Evolutionary conservation across 1,140 invertebrate species (phyloP).

Genomic region (Drosophila arawakana): DNA sequence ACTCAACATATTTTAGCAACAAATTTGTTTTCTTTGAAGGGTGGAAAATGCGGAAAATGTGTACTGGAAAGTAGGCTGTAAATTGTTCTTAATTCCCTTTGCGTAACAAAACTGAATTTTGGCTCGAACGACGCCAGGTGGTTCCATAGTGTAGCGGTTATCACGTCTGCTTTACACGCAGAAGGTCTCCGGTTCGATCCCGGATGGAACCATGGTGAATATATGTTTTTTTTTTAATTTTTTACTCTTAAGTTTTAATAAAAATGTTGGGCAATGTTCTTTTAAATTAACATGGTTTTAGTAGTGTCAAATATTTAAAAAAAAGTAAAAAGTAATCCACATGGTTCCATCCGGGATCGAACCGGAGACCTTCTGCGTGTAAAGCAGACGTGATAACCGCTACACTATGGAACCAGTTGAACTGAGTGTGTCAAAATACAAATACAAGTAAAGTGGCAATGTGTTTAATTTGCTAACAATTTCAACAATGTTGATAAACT

Average conservation of each 20-base stretch:
- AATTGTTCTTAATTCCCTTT: neutral
- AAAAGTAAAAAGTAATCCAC: constrained; percentile 18
- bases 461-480: neutral
- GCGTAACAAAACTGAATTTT: constrained; percentile 58
- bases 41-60: neutral
- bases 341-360: constrained; percentile 88
- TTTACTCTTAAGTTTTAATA: neutral
- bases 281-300: neutral
- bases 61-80: constrained; percentile 34
- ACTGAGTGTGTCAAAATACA: neutral
- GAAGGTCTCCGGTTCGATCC: constrained; percentile 89
- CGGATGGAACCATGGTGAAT: constrained; percentile 86
- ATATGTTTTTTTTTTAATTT: neutral
- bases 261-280: neutral
- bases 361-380: constrained; percentile 89
- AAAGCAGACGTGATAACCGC: constrained; percentile 88
- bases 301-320: neutral
- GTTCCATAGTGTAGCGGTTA: constrained; percentile 86
- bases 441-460: neutral
- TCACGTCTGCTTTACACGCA: constrained; percentile 88
- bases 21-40: neutral
- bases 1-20: constrained; percentile 22
- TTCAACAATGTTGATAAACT: constrained; percentile 8
- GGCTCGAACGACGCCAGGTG: neutral
- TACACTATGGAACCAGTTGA: constrained; percentile 85